Base-by-base conservation (phyloP, 2,113 vertebrate species). In the Actinemys pallida region DNA sequence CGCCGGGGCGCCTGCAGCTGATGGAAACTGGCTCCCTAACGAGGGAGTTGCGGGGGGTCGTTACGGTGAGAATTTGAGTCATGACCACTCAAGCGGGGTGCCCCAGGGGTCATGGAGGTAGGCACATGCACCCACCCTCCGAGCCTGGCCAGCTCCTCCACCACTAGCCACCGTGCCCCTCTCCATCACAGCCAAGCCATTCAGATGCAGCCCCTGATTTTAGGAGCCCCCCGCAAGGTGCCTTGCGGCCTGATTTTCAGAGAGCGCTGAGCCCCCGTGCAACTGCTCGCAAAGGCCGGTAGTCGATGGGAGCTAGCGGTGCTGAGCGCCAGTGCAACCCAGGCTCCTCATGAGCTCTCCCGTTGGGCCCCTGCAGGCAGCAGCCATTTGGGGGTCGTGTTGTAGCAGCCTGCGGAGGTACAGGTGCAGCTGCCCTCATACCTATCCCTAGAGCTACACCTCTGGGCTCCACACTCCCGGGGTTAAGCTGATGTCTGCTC, bases 51-150 rank as follows among this genome's bases (percentile, higher is more conserved):
- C 12, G 14, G 57, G 57, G 11, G 59, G 54, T 10, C 16, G 31
- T 65, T 35, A 65, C 14, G 5, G 29, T 31, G 62, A 31, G 62
- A 29, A 5, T 56, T 6, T 59, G 10, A 59, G 57, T 31, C 57
- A 6, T 31, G 57, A 31, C 56, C 4, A 4, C 11, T 29, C 57
- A 12, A 5, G 57, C 27, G 2, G 5, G 57, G 27, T 31, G 57
- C 27, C 6, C 57, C 12, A 14, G 57, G 54, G 11, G 69, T 50
- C 1, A 4, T 1, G 5, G 19, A 1, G 6, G 50, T 2, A 22
- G 20, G 47, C 16, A 25, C 54, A 20, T 19, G 25, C 0, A 24
- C 3, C 0, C 27, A 62, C 13, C 59, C 29, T 16, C 25, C 27
- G 4, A 57, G 59, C 59, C 27, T 6, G 59, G 11, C 2, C 52